A percentile compares a stretch with the other conserved stretches of the same genome.
Conservation (phyloP, 1,140 invertebrate genomes). For the Atta cephalotes region DNA sequence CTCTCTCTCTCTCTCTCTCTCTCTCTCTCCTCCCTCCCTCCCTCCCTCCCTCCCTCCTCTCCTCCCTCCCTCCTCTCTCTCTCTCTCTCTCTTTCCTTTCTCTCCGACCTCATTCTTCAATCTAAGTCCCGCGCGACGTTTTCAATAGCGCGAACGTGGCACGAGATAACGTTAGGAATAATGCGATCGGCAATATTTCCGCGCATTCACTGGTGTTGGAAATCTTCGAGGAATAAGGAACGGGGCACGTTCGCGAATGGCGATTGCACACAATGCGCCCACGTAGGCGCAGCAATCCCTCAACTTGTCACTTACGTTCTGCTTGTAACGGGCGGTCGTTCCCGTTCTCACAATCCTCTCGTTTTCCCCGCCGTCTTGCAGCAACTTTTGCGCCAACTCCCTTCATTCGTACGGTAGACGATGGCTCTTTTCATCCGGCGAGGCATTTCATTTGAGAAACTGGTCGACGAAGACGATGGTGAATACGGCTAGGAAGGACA, state of each 20-base stretch:
- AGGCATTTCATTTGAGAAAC: conserved; percentile 71
- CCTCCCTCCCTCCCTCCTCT: too few species aligned
- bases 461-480: conserved; percentile 41
- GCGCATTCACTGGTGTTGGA: conserved; percentile 55
- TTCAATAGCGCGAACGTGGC: conserved; percentile 42
- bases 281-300: conserved; percentile 81
- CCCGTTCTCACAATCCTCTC: conserved; percentile 42
- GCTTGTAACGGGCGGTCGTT: conserved; percentile 61
- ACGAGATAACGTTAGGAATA: conserved; percentile 61
- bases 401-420: conserved; percentile 75
- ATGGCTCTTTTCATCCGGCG: conserved; percentile 71
- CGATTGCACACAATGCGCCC: conserved; percentile 77
- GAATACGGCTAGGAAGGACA: conserved; percentile 50
- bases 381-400: conserved; percentile 71
- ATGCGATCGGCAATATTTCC: conserved; percentile 62
- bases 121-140: conserved; percentile 27
- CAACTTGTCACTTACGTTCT: conserved; percentile 85
- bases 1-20: too few species aligned
- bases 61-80: too few species aligned
- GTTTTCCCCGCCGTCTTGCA: conserved; percentile 1
- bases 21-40: too few species aligned
- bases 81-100: neutral
- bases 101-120: conserved; percentile 26
- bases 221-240: conserved; percentile 47
- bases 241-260: conserved; percentile 60